Base-by-base conservation (phyloP, 2,797 vertebrate species). In the Onychomys leucogaster region DNA sequence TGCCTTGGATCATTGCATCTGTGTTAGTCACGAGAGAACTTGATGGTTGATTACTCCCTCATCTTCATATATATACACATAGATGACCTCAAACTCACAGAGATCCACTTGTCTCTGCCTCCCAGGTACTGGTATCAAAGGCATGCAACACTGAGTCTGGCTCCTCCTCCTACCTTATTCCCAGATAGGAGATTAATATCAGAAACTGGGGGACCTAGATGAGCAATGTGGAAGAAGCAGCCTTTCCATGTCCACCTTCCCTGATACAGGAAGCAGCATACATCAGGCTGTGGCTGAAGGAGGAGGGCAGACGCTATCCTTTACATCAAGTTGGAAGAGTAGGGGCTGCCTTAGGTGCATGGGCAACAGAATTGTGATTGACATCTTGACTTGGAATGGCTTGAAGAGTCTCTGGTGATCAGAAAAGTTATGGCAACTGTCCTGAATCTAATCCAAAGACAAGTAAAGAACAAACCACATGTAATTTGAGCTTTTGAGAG, bases 361-460 rank as follows among this genome's bases (percentile, higher is more conserved):
- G n/a, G 5, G 75, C 91, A 81, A 94, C n/a, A 88, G 46, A 92
- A 77, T 16, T 78, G 19, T 14, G 85, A 88, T 46, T 80, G 71
- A 92, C 61, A 34, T 73, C 81, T 46, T 41, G 81, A 91, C 46
- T 85, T 89, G 52, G 71, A 65, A 78, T 88, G 89, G 85, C 6
- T 71, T 87, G 32, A 77, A 67, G 34, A 88, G 34, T 65, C 41
- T 84, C 87, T 59, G 89, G 13, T 77, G 41, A 90, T 46, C 43
- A 80, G 67, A 69, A 85, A 80, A 90, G n/a, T 78, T 78, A 63
- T 29, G 67, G 78, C 67, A 63, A 7, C 32, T 90, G 1, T 87
- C 52, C 69, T 75, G 32, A 95, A 78, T 95, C 88, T 90, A 21
- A 85, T 80, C 21, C 27, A 92, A 92, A n/a, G 90, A 81, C 52